Evolutionary conservation across 2,888 invertebrate genomes (phyloP).

Genomic region (Ormyrus rosae): DNA sequence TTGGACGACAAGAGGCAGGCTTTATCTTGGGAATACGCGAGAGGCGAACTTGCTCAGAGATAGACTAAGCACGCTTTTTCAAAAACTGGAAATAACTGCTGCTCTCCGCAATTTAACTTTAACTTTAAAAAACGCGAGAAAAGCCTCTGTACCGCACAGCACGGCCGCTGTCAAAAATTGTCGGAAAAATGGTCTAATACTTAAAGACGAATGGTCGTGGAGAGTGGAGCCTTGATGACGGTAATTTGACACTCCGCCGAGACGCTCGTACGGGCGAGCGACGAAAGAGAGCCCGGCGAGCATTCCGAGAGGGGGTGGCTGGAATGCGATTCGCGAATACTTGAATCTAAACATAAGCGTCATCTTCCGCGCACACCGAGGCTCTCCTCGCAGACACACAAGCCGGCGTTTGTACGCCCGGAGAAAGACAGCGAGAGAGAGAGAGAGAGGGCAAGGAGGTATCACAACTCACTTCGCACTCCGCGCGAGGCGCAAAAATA

Average conservation of each 20-base stretch:
- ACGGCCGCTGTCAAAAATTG: no score
- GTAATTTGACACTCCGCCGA: constrained; percentile 66
- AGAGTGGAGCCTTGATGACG: constrained; percentile 48
- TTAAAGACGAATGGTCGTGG: constrained; percentile 9
- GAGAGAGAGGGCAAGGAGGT: constrained; percentile 48
- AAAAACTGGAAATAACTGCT: background rate
- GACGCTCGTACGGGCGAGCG: no score
- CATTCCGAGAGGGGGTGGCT: constrained; percentile 21
- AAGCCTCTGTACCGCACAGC: no score
- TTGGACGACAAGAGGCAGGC: no score
- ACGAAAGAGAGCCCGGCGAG: background rate
- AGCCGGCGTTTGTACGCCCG: background rate
- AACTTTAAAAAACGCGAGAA: background rate
- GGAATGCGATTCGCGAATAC: constrained; percentile 62
- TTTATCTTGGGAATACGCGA: no score
- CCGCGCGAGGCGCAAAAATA: constrained; percentile 62
- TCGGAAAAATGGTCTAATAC: constrained; percentile 23
- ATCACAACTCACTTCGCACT: constrained; percentile 60
- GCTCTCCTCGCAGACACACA: constrained; percentile 51
- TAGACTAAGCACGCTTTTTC: no score
- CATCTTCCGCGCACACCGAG: constrained; percentile 57
- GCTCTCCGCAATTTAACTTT: background rate
- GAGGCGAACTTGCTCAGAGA: no score
- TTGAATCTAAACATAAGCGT: constrained; percentile 70
- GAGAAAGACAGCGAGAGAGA: background rate